Base-by-base conservation (phyloP, 1,140 invertebrate species). In the Drosophila persimilis region DNA sequence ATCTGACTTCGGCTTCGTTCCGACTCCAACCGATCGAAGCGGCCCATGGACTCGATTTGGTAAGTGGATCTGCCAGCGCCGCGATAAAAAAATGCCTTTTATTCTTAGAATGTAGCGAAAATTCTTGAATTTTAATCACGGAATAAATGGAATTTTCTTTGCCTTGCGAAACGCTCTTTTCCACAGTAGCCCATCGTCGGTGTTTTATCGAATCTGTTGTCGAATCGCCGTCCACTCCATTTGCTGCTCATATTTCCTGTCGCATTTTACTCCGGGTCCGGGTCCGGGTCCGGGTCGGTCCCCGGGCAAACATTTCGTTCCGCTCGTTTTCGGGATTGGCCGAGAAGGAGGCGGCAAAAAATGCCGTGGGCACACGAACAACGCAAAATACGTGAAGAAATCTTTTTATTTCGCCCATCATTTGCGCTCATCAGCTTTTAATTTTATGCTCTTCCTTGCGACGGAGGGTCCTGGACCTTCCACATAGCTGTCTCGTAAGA, bases 371-470 rank as follows among this genome's bases (percentile, higher is more conserved):
- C 52, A 74, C 58, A 77, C 65, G 65, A 88, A 72, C 59, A 72
- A 57, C 83, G 81, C 74, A 85, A 86, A 86, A 86, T 78, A 86
- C 71, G 83, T 64, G 55, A 73, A 79, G 64, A 88, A 86, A 88
- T 88, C 84, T 85, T 90, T 90, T 90, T 84, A 90, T 90, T 90
- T 90, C 72, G 71, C 47, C 62, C 65, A 24, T 46, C 74, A 80
- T 77, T 81, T 80, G 60, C 47, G 73, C 89, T 90, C 89, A 88
- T 90, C 89, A 90, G 89, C 89, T 90, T 90, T 90, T 90, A 90
- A 90, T 90, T 90, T 90, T 89, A 81, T 90, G 75, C 75, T 76
- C 69, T 74, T 67, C 60, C 56, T 54, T 58, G 4, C 24, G 24
- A 26, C 4, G 24, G 24, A 26, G 24, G 24, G 24, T 26, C 56